phyloP scores from a whole-genome alignment of 2,113 vertebrate species.

The Takifugu flavidus region DNA sequence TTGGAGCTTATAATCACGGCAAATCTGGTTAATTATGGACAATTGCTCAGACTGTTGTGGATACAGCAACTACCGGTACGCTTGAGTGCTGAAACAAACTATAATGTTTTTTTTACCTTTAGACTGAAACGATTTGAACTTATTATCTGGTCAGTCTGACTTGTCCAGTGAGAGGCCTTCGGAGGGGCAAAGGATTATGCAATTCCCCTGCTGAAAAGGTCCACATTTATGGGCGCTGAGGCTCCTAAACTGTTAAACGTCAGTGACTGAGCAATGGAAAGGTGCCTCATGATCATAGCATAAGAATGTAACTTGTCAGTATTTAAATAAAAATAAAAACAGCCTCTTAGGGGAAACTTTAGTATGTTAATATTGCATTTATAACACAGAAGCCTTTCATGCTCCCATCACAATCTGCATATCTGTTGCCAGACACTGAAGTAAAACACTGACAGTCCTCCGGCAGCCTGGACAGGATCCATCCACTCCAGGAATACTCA shows the following conservation, averaged over 20 bases:
- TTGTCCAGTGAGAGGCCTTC: conserved; percentile 22
- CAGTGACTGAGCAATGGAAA: not conserved
- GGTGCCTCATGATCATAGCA: not conserved
- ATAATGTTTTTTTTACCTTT: conserved; percentile 6
- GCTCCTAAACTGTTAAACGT: conserved; percentile 19
- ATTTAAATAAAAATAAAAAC: not conserved
- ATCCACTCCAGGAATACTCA: too few species aligned
- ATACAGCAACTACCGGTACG: not conserved
- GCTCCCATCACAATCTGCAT: conserved; percentile 1
- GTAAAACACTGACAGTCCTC: conserved; percentile 9
- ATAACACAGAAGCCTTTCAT: not conserved
- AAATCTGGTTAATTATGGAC: conserved; percentile 9
- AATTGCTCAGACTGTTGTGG: conserved; percentile 5
- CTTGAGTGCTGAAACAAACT: not conserved
- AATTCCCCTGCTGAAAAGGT: conserved; percentile 37
- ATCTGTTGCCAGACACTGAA: conserved; percentile 13
- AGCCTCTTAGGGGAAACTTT: not conserved
- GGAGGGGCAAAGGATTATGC: conserved; percentile 42
- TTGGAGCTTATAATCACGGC: not conserved
- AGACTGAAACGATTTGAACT: conserved; percentile 9
- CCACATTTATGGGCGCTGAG: conserved; percentile 7
- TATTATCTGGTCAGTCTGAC: conserved; percentile 31
- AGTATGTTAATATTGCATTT: not conserved
- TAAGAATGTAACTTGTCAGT: too few species aligned
- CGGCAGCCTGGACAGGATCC: not conserved